Evolutionary conservation across 1,140 invertebrate genomes (phyloP).

Genomic region (Hycleus phaleratus): DNA sequence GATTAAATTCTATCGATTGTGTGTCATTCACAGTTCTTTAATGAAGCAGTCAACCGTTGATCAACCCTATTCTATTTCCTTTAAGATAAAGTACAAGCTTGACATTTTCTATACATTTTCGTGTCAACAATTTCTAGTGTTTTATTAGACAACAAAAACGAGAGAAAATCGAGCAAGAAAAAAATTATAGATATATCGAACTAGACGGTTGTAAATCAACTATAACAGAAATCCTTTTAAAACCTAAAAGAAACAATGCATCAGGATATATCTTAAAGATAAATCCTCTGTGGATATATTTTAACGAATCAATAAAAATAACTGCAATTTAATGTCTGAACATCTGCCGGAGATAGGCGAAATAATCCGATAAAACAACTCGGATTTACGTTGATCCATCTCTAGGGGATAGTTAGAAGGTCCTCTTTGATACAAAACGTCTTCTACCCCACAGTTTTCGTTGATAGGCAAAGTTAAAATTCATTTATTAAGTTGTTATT

Average conservation of each 20-base stretch:
- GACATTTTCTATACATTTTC: too few relatives aligned
- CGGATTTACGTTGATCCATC: conserved; percentile 18
- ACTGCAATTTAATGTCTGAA: conserved; percentile 28
- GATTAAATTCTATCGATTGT: too few relatives aligned
- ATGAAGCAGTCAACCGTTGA: too few relatives aligned
- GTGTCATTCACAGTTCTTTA: too few relatives aligned
- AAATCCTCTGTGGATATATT: conserved; percentile 11
- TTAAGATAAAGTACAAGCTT: too few relatives aligned
- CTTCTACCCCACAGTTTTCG: not conserved
- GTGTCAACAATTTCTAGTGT: too few relatives aligned
- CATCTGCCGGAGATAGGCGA: conserved; percentile 27
- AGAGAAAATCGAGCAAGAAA: too few relatives aligned
- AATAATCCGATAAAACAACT: conserved; percentile 28
- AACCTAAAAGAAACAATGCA: too few relatives aligned
- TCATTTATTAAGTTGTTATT: not conserved
- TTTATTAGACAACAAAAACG: too few relatives aligned
- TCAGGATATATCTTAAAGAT: conserved; percentile 1
- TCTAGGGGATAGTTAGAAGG: conserved; percentile 4
- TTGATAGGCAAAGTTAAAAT: conserved; percentile 11
- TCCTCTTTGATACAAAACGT: conserved; percentile 1
- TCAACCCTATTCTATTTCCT: too few relatives aligned
- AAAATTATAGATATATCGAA: too few relatives aligned
- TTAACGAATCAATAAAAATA: conserved; percentile 25
- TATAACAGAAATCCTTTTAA: not conserved
- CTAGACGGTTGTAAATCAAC: conserved; percentile 8